Conservation (phyloP, 2,113 vertebrate species). For the Dasyurus viverrinus region DNA sequence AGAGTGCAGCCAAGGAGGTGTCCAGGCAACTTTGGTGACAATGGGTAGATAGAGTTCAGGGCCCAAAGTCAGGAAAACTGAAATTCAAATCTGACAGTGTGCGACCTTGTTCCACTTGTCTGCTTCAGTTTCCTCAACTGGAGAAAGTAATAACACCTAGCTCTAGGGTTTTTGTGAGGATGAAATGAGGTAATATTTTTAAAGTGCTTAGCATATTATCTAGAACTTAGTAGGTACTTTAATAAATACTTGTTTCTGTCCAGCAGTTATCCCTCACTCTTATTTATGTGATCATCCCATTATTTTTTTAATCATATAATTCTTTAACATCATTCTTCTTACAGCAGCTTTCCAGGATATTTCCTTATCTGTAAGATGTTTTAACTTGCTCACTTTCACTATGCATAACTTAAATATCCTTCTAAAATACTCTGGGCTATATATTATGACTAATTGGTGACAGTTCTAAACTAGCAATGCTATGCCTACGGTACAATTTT, state of each 20-base stretch:
- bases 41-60: background rate
- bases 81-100: background rate
- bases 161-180: background rate
- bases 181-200: background rate
- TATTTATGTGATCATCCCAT: background rate
- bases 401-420: background rate
- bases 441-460: background rate
- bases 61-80: background rate
- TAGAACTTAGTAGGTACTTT: background rate
- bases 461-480: background rate
- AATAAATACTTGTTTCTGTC: background rate
- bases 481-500: background rate
- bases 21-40: background rate
- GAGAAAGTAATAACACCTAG: background rate
- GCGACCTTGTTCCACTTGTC: background rate
- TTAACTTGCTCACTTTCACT: background rate
- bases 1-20: background rate
- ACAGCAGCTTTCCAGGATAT: background rate
- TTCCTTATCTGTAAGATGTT: background rate
- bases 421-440: background rate
- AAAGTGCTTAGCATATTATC: background rate
- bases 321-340: background rate
- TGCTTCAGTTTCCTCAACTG: background rate
- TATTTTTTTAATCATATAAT: background rate
- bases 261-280: background rate